Evolutionary conservation across 2,888 invertebrate genomes (phyloP), one percentile per base, ranked within the genome.

Genomic region (Celastrina argiolus): DNA sequence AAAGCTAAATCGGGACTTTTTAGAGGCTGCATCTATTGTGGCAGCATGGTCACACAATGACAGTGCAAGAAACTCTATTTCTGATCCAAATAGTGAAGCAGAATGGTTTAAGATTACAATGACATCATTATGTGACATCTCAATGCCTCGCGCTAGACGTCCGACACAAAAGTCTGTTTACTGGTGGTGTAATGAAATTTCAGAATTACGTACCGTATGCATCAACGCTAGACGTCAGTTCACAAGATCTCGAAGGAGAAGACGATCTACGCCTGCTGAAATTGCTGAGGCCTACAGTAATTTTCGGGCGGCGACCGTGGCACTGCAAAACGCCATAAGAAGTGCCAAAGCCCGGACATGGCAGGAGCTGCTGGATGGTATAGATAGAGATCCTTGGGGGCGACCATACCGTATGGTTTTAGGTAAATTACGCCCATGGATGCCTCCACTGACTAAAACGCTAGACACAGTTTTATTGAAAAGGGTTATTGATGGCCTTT

Each of bases 361-460:
- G 61, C 18, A 39, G 22, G 66, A 66, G 18, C 34, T 66, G 10
- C 14, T 68, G 2, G 66, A 63, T 22, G 45, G 45, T 18, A 34
- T 68, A 8, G 28, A 68, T 4, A 36, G 36, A 12, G 58, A 68
- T 26, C 68, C 68, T 0, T 68, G 68, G 68, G 68, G 68, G 3
- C 64, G 68, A 16, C 66, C 66, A 12, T 68, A 68, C 26, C 64
- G 42, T 12, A 61, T 51, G 16, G 68, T 68, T 10, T 22, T 42
- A 10, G 31, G 22, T 8, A 65, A 61, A 42, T 39, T 68, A 8
- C 56, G 63, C 8, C 64, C 68, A 1, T 66, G 63, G 64, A 56
- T 63, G 2, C 66, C 68, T 8, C 64, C 68, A 0, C 22, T 68
- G n/a, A 66, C 66, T 12, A 42, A 58, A 16, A 61, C 61, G 3